Percentiles rank a stretch among this genome's conserved stretches.
Conservation (phyloP, 2,888 invertebrate genomes). For the Podabrus alpinus region DNA sequence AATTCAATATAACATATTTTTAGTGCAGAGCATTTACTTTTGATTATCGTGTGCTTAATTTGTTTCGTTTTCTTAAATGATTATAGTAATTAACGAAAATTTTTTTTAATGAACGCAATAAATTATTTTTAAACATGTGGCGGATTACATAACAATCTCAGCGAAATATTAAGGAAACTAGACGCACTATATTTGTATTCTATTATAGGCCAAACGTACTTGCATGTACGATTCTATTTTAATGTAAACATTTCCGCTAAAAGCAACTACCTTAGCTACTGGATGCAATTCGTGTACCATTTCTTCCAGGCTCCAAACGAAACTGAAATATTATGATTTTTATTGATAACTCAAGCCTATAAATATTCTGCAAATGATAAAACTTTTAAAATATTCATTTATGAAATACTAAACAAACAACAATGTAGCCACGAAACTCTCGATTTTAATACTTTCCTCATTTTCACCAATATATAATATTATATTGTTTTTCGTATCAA, state of each 20-base stretch:
- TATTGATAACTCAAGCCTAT: background rate
- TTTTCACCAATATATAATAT: background rate
- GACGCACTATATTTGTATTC: background rate
- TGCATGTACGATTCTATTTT: background rate
- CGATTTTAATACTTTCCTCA: background rate
- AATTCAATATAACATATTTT: slow-evolving; percentile 13
- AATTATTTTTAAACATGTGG: background rate
- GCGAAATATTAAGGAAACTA: background rate
- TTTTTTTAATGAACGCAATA: background rate
- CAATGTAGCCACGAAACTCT: background rate
- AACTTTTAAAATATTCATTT: background rate
- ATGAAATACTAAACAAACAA: background rate
- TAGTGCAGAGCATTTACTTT: background rate
- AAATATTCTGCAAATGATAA: background rate
- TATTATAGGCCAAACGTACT: background rate
- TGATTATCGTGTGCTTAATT: background rate
- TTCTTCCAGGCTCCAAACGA: background rate
- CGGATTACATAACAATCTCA: background rate
- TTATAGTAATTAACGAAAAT: background rate
- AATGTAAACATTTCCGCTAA: background rate
- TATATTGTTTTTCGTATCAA: background rate
- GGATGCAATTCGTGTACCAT: background rate
- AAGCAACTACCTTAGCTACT: background rate
- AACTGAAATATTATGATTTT: background rate
- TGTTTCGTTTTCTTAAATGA: background rate